Evolutionary conservation across 2,113 vertebrate species (phyloP).

Genomic region (Chionis minor): DNA sequence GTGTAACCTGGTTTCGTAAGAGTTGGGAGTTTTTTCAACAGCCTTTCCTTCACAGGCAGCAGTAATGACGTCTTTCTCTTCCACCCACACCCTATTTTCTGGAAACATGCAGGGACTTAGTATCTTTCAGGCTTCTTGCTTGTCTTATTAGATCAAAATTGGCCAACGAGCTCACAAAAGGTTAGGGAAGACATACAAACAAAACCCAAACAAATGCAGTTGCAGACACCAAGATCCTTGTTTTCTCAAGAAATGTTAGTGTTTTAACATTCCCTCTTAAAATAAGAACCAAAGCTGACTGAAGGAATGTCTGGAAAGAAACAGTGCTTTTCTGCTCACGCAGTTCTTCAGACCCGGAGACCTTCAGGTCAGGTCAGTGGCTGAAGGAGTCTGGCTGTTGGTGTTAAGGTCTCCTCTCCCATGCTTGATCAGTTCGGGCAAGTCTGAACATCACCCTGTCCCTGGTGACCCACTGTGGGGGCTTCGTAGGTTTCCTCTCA

Average conservation of each 20-base stretch:
- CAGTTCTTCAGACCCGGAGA: background rate
- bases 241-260: background rate
- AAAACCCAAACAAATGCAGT: background rate
- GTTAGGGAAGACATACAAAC: background rate
- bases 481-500: background rate
- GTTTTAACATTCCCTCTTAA: background rate
- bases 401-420: background rate
- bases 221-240: background rate
- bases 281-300: background rate
- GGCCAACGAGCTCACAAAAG: background rate
- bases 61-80: constrained; percentile 19
- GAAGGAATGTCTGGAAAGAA: background rate
- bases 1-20: background rate
- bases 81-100: background rate
- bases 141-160: background rate
- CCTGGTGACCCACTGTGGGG: background rate
- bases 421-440: background rate
- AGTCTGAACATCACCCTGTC: background rate
- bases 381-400: background rate
- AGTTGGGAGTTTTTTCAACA: background rate
- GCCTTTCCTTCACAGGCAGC: background rate
- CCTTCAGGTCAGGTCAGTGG: background rate
- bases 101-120: background rate
- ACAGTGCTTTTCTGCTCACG: background rate
- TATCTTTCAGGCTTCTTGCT: background rate